phyloP scores from a whole-genome alignment of 2,113 vertebrate species.

The Sus scrofa region DNA sequence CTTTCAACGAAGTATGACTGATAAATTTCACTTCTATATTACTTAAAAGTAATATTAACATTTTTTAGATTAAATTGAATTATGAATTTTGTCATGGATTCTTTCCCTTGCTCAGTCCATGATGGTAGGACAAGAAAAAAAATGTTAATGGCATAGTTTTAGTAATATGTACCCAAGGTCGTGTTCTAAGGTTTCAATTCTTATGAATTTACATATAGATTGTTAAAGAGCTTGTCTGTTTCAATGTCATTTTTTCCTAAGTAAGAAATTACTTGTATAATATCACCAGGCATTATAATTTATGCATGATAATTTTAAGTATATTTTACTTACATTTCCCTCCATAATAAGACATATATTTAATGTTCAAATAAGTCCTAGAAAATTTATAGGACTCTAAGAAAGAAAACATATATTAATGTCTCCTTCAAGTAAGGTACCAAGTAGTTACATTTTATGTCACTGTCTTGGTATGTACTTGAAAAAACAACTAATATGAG shows the following conservation, averaged over 20 bases:
- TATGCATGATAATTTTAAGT: not conserved
- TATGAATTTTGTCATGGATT: not conserved
- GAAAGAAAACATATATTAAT: not conserved
- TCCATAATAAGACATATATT: not conserved
- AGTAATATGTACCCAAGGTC: not conserved
- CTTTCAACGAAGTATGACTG: not conserved
- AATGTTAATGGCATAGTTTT: not conserved
- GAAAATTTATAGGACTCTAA: not conserved
- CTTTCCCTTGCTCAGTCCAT: not conserved
- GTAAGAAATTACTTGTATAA: not conserved
- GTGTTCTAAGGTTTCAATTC: not conserved
- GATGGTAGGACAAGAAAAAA: not conserved
- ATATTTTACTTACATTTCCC: not conserved
- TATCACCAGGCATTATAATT: not conserved
- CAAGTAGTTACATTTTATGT: not conserved
- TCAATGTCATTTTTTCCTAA: not conserved
- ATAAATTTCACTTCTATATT: not conserved
- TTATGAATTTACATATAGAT: not conserved
- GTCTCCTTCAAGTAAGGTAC: not conserved
- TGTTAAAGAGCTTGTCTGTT: not conserved
- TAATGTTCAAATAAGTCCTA: not conserved
- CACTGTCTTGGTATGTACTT: not conserved
- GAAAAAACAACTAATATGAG: not conserved
- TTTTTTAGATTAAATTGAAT: not conserved
- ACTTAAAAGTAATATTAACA: slow-evolving; percentile 6